Evolutionary conservation across 2,797 vertebrate genomes (phyloP), one percentile per base, ranked within the genome.

Genomic region (Heteromormyrus szaboi): DNA sequence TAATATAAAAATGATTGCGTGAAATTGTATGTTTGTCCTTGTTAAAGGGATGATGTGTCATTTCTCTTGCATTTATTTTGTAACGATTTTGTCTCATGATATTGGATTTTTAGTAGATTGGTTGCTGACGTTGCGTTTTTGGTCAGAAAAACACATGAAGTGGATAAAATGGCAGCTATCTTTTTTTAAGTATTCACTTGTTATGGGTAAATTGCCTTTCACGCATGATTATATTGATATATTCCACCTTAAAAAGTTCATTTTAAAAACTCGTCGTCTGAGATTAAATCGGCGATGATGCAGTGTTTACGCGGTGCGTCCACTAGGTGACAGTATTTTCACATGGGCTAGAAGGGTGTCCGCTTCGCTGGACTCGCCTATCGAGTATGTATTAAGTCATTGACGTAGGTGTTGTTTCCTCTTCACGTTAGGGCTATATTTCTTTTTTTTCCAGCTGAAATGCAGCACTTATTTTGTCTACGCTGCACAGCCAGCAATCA

Each of bases 321-420:
- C 89, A 89, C 85, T 85, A 65, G 86, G 72, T 87, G 89, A 48
- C 72, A 89, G 68, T 87, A 87, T 87, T 83, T 53, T 62, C 11
- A 81, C 41, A 81, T 56, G 48, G 11, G 8, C 86, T 9, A 89
- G 37, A 86, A 46, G 9, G 4, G n/a, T 37, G 37, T 46, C 41
- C 41, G 6, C 41, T 1, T 81, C 41, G 76, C 41, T 81, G 19
- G 41, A 46, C 41, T 72, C 68, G 68, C 68, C 14, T 72, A 37
- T 17, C 4, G 68, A 72, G 12, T 25, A 33, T 72, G 4, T 37
- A 37, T 72, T 37, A 81, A 41, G 76, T 81, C 37, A n/a, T 22
- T 81, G 76, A 81, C 44, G 81, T 85, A 25, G n/a, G 44, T 22
- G 44, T 46, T 85, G 44, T 51, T 51, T 85, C 22, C 81, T 50